Evolutionary conservation across 2,888 invertebrate species (phyloP).

Genomic region (Subacronicta megacephala): DNA sequence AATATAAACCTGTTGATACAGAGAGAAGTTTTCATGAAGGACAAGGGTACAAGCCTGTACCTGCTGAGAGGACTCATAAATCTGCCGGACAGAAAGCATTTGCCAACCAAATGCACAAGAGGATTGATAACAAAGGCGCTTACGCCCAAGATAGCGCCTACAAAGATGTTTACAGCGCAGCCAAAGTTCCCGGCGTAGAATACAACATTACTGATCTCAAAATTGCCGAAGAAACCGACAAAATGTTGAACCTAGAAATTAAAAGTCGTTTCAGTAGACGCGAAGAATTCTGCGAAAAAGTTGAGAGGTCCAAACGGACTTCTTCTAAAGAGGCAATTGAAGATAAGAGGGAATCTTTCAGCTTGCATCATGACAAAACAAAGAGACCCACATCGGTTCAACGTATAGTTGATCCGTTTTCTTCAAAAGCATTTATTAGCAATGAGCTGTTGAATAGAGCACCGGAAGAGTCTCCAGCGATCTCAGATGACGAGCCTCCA

Average conservation of each 20-base stretch:
- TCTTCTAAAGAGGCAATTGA: constrained; percentile 81
- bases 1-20: constrained; percentile 78
- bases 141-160: constrained; percentile 86
- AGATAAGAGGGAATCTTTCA: constrained; percentile 77
- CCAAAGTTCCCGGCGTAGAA: constrained; percentile 84
- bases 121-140: constrained; percentile 86
- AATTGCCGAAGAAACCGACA: constrained; percentile 86
- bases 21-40: constrained; percentile 73
- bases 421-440: constrained; percentile 81
- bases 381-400: constrained; percentile 81
- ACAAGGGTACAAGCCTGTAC: constrained; percentile 78
- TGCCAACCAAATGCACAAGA: constrained; percentile 86
- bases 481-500: constrained; percentile 78
- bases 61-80: constrained; percentile 83
- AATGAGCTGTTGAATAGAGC: constrained; percentile 75
- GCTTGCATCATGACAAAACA: constrained; percentile 75
- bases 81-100: constrained; percentile 85
- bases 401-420: constrained; percentile 77
- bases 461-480: constrained; percentile 74
- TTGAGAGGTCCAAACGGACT: constrained; percentile 73
- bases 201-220: constrained; percentile 87
- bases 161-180: constrained; percentile 85
- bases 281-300: constrained; percentile 79
- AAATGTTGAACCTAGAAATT: constrained; percentile 82
- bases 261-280: constrained; percentile 79